Evolutionary conservation across 2,888 invertebrate species (phyloP), one percentile per base, ranked within the genome.

Genomic region (Drosophila buzzatii): DNA sequence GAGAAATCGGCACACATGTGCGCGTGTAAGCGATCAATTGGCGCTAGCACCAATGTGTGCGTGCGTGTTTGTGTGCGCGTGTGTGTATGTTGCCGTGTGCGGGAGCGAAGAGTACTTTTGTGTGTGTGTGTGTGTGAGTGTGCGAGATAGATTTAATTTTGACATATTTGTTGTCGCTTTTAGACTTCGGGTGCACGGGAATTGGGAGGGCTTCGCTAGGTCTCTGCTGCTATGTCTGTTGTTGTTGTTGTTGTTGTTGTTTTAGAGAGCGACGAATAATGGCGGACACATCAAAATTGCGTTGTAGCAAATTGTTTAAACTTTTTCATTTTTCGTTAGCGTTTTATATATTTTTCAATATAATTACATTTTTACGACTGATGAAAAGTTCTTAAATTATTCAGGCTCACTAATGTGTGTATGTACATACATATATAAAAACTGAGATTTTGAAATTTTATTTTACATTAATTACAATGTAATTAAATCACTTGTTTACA

Each of bases 231-330:
- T 64, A 14, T 4, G 27, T 5, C 20, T 42, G 31, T 31, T 27
- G 23, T 39, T 73, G 67, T 66, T n/a, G n/a, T n/a, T 41, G 42
- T 42, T 62, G 61, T 70, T 76, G 49, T 61, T 67, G 35, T 33
- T 66, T 39, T 53, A 63, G 56, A 59, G 51, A 23, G 49, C 60
- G 70, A 41, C 70, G 53, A 73, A 83, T 81, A 90, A 86, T 86
- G 86, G 86, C 86, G 86, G 87, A 89, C 71, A 79, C 81, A 79
- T 80, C 69, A 89, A 87, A 85, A 85, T 73, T 86, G 90, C 89
- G 90, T 90, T 89, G 90, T 86, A 89, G 76, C 69, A 88, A 86
- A 89, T 90, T 89, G 79, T 89, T 88, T 67, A 82, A 87, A 73
- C 75, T 75, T 79, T 79, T 87, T 76, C 55, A 67, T 60, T 72